phyloP scores from a whole-genome alignment of 1,140 invertebrate genomes.

The Bicyclus anynana region DNA sequence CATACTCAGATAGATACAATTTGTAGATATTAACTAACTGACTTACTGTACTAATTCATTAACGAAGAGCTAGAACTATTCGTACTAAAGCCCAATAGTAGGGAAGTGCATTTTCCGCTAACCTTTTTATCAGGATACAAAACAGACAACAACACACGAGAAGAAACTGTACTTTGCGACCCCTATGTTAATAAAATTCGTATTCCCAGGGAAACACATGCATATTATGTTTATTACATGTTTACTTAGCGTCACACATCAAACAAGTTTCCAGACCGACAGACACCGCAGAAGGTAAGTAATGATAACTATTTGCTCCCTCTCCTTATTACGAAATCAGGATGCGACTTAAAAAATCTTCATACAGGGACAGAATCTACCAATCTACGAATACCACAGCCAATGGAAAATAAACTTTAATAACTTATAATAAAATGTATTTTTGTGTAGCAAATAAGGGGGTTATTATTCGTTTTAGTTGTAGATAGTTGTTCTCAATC shows the following conservation, averaged over 20 bases:
- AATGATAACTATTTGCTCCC: constrained; percentile 7
- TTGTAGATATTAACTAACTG: too few relatives aligned
- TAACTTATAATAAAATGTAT: neutral
- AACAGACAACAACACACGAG: too few relatives aligned
- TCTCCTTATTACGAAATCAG: constrained; percentile 8
- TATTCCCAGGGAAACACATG: too few relatives aligned
- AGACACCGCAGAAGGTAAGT: constrained; percentile 1
- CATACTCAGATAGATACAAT: too few relatives aligned
- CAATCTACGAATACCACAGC: neutral
- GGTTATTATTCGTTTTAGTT: neutral
- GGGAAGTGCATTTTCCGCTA: too few relatives aligned
- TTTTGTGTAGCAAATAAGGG: neutral
- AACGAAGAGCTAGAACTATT: too few relatives aligned
- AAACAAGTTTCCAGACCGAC: constrained; percentile 5
- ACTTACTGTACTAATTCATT: too few relatives aligned
- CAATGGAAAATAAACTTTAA: neutral
- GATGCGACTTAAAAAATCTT: constrained; percentile 6
- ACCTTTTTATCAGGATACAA: too few relatives aligned
- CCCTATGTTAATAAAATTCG: too few relatives aligned
- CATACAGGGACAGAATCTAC: neutral
- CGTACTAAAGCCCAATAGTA: too few relatives aligned
- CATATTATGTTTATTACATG: neutral
- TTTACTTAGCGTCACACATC: constrained; percentile 8
- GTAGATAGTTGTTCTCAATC: constrained; percentile 4
- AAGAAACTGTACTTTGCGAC: too few relatives aligned